Evolutionary conservation across 2,888 invertebrate genomes (phyloP), one percentile per base, ranked within the genome.

Genomic region (Icerya purchasi): DNA sequence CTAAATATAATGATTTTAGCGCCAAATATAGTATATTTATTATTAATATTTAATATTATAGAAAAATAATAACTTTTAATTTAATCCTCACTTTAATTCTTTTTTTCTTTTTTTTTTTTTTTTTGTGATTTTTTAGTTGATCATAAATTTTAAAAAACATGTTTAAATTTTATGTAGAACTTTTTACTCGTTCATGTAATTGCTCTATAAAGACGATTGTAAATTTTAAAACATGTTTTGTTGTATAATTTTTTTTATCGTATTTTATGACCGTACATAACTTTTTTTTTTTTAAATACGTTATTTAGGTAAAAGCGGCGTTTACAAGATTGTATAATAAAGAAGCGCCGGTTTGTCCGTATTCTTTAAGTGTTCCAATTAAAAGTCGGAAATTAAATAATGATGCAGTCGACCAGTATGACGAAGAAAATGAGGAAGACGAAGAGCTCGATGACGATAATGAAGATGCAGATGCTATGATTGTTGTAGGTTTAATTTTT

Each of bases 261-360:
- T n/a, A n/a, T n/a, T n/a, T n/a, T n/a, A n/a, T n/a, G n/a, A n/a
- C n/a, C n/a, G n/a, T n/a, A n/a, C n/a, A n/a, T n/a, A n/a, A n/a
- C n/a, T n/a, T n/a, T n/a, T n/a, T n/a, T n/a, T n/a, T n/a, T n/a
- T n/a, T n/a, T n/a, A n/a, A n/a, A n/a, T n/a, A n/a, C n/a, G n/a
- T n/a, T n/a, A n/a, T n/a, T n/a, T n/a, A 87, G 87, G 84, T 89
- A 0, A 97, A 97, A 75, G 82, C 92, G 0, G 90, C 94, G 0
- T 84, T 98, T 70, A 98, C 97, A 0, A 79, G 93, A 52, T 76
- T 84, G 0, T 92, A 90, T 71, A 98, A 97, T 72, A 96, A 96
- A 71, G 82, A 82, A 64, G 77, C 80, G 1, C 62, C 79, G 55
- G 76, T 84, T 59, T 77, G 86, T 59, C 88, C 92, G 0, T 94